Evolutionary conservation across 2,888 invertebrate species (phyloP).

Genomic region (Ditula angustiorana): DNA sequence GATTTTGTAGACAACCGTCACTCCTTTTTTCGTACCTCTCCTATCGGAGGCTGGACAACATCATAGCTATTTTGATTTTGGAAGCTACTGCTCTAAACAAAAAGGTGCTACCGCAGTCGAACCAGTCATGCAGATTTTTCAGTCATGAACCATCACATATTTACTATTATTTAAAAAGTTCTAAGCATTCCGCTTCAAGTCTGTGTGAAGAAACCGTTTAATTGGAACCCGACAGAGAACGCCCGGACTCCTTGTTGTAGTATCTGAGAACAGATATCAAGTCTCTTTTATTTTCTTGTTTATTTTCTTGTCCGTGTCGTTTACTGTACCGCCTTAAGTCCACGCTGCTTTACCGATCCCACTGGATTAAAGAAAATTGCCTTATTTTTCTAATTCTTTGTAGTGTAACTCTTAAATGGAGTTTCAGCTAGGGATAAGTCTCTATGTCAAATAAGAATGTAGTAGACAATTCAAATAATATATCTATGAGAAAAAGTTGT

Average conservation of each 20-base stretch:
- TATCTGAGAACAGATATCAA: conserved; percentile 46
- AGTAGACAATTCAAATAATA: too few species aligned
- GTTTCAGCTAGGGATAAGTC: conserved; percentile 16
- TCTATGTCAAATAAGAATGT: neutral
- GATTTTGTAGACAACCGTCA: too few species aligned
- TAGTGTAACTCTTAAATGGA: conserved; percentile 5
- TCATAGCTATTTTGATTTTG: too few species aligned
- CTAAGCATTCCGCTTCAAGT: neutral
- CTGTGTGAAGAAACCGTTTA: conserved; percentile 25
- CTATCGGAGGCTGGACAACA: too few species aligned
- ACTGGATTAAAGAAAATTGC: conserved; percentile 61
- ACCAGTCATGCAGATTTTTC: too few species aligned
- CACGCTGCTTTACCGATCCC: conserved; percentile 53
- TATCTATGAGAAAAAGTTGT: too few species aligned
- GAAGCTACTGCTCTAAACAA: too few species aligned
- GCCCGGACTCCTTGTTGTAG: conserved; percentile 17
- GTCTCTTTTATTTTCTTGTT: conserved; percentile 50
- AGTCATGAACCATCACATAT: neutral
- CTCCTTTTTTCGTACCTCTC: too few species aligned
- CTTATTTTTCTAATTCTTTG: conserved; percentile 54
- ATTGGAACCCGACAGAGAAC: conserved; percentile 38
- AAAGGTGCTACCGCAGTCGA: too few species aligned
- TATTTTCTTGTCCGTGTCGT: conserved; percentile 55
- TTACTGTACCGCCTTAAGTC: conserved; percentile 60
- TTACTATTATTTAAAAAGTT: neutral